Base-by-base conservation (phyloP, 2,888 invertebrate species). In the Dolichopus griseipennis region DNA sequence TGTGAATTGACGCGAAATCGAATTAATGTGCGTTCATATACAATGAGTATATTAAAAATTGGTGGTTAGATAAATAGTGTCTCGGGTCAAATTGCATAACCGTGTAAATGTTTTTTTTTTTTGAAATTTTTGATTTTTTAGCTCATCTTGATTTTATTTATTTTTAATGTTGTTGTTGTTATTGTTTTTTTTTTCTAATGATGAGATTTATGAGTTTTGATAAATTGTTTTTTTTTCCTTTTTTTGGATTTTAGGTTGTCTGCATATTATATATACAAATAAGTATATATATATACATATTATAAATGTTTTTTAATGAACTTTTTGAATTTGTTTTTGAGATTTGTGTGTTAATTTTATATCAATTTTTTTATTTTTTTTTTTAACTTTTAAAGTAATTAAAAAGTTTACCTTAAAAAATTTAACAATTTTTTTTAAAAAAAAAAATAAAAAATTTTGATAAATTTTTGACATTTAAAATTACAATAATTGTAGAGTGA, bases 121-220 rank as follows among this genome's bases (percentile, higher is more conserved):
- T 52, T 52, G 5, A n/a, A n/a, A n/a, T 52, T 52, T 18, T 52
- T n/a, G n/a, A n/a, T n/a, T 52, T 52, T 52, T 52, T 12, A 52
- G 52, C 18, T 52, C 52, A 52, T 52, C 52, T 52, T 52, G 41
- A 41, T 41, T 41, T 41, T 41, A 15, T 41, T 41, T 12, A 12
- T 4, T 27, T 27, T 27, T 27, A 5, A 27, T 27, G 2, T 27
- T 27, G 2, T 27, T 27, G 2, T 27, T 27, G 2, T 27, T 27
- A 4, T 27, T 27, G 2, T 27, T 27, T 27, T 27, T 27, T 2
- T 4, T 27, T 27, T 27, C 27, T 18, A 15, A 52, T 52, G 52
- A 52, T 52, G 52, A 52, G 52, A 52, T 52, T 52, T 52, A 52
- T 52, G 52, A n/a, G 15, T 18, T 52, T 52, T 52, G 52, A 52